These are phyloP conservation scores for Xestia c-nigrum DNA, from an alignment of 2,888 invertebrate species.

Conservation along the genomic window DNA sequence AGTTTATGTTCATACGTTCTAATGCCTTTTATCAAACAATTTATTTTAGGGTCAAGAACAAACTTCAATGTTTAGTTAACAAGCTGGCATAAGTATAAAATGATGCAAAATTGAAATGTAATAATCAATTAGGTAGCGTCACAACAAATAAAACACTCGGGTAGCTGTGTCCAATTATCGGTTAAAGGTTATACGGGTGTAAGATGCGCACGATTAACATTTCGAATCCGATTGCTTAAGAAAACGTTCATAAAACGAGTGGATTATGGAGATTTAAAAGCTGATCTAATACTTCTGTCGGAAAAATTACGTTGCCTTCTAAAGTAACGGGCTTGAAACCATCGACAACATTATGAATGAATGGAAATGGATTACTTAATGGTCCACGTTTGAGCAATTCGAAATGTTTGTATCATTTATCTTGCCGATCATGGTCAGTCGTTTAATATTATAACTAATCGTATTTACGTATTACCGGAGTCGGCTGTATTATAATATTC, in stretches of 20 bases:
- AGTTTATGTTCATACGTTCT: slow-evolving; percentile 14
- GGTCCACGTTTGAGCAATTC: slow-evolving; percentile 14
- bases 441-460: slow-evolving; percentile 17
- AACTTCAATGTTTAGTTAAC: slow-evolving; percentile 38
- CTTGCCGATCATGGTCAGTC: slow-evolving; percentile 19
- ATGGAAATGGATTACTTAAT: slow-evolving; percentile 33
- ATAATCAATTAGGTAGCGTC: slow-evolving; percentile 61
- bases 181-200: slow-evolving; percentile 67
- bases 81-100: slow-evolving; percentile 33
- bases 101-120: slow-evolving; percentile 51
- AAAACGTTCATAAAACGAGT: slow-evolving; percentile 53
- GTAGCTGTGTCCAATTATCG: slow-evolving; percentile 67
- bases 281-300: slow-evolving; percentile 29
- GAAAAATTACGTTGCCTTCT: slow-evolving; percentile 51
- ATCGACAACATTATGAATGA: slow-evolving; percentile 34
- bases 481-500: neutral
- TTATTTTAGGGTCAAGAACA: slow-evolving; percentile 55
- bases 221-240: slow-evolving; percentile 70
- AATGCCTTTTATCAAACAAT: slow-evolving; percentile 25
- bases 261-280: slow-evolving; percentile 56
- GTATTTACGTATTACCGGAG: neutral
- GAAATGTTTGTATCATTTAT: slow-evolving; percentile 34
- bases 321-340: slow-evolving; percentile 31
- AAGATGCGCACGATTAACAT: slow-evolving; percentile 73
- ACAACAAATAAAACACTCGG: slow-evolving; percentile 59